phyloP scores from a whole-genome alignment of 2,797 vertebrate species.

The Halcyon leucocephala region DNA sequence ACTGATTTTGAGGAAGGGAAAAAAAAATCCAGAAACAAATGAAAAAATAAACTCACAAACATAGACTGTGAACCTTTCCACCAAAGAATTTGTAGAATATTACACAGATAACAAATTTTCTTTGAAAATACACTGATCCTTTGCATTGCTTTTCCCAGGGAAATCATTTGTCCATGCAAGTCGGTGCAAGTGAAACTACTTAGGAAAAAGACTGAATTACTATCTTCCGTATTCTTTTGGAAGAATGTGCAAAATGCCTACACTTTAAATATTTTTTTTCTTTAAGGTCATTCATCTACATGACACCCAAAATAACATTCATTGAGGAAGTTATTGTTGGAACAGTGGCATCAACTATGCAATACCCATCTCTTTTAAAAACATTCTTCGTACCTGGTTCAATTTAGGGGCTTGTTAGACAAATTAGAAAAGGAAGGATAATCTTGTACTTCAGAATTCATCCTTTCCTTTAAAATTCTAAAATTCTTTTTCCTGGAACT shows the following conservation, averaged over 20 bases:
- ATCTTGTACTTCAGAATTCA: neutral
- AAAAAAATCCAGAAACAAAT: no score
- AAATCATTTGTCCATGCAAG: neutral
- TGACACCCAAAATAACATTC: neutral
- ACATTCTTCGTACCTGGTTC: neutral
- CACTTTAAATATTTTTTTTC: neutral
- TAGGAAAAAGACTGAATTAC: neutral
- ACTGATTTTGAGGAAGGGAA: fast-evolving
- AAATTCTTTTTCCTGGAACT: neutral
- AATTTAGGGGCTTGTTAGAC: neutral
- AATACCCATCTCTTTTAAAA: neutral
- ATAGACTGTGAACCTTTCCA: neutral
- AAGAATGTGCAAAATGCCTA: neutral
- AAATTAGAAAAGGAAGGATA: neutral
- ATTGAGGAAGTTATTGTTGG: neutral
- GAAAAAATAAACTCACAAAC: neutral
- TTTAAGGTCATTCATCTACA: neutral
- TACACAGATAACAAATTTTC: neutral
- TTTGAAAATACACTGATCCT: neutral
- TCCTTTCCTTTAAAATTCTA: neutral
- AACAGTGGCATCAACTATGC: neutral
- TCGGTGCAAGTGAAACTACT: neutral
- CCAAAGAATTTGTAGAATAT: neutral
- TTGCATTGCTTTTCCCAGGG: neutral
- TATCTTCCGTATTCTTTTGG: neutral